Evolutionary conservation across 2,113 vertebrate species (phyloP), one percentile per base, ranked within the genome.

Genomic region (Phoenicopterus ruber): DNA sequence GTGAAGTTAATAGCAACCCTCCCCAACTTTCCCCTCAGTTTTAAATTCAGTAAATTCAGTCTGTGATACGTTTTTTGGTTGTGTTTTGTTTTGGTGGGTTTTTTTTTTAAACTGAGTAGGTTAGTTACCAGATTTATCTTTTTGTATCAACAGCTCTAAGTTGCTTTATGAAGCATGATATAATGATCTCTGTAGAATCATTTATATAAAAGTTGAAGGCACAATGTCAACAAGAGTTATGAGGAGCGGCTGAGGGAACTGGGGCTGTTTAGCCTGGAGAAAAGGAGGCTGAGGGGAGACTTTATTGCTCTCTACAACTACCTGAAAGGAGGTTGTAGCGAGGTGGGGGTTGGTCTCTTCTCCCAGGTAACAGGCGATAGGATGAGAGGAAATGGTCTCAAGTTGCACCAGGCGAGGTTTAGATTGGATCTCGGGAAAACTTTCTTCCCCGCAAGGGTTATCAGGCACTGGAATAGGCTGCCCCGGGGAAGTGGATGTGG

Each of bases 241-340:
- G 7, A 31, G 14, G 14, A 36, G 11, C 7, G 2, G 6, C n/a
- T 69, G 36, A 42, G 21, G 34, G 47, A 57, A 13, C 25, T 63
- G 55, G 8, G 1, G 6, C 57, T 63, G 16, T 86, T 83, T 17
- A 70, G 13, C 13, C 29, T 83, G 58, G 38, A 73, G 50, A 57
- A 57, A 16, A 50, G 54, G 38, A 67, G 31, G 15, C 34, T 95
- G 2, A 29, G 21, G 34, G 17, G 34, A 67, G 16, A 59, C 31
- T 10, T 80, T 17, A 7, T 12, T 0, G 1, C 6, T 25, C 13
- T 42, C 15, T 61, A 17, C 42, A 74, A 1, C 22, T 61, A 2
- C 42, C 34, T 70, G 40, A 52, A 40, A 74, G 19, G 55, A 66
- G 29, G 22, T 24, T 42, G 13, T 40, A 74, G 32, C 0, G 2